These are phyloP conservation scores for Pristionchus pacificus DNA, from an alignment of 1,140 invertebrate species.

Conservation along the genomic window DNA sequence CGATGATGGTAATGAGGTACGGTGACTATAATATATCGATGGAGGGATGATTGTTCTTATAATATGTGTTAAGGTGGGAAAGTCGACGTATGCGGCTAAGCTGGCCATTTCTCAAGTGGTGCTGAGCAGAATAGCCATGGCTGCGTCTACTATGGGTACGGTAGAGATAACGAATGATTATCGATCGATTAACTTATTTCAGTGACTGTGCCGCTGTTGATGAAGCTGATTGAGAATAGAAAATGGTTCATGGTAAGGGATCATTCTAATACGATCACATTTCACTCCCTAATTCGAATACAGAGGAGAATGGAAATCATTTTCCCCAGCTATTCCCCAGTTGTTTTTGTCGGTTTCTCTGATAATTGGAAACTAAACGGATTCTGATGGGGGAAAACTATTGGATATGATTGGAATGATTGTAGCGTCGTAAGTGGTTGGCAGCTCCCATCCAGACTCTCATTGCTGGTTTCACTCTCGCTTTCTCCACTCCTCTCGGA, in stretches of 20 bases:
- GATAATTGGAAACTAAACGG: background rate
- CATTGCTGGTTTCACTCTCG: constrained; percentile 35
- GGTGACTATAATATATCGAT: background rate
- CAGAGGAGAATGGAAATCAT: too few relatives aligned
- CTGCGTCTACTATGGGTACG: constrained; percentile 79
- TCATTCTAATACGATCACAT: too few relatives aligned
- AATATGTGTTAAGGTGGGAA: constrained; percentile 29
- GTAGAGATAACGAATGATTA: constrained; percentile 15
- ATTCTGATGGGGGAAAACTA: background rate
- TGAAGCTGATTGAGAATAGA: constrained; percentile 42
- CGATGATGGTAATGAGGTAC: constrained; percentile 59
- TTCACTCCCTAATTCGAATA: too few relatives aligned
- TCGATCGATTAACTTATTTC: constrained; percentile 16
- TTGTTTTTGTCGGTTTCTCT: too few relatives aligned
- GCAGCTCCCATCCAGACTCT: constrained; percentile 31
- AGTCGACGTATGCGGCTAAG: constrained; percentile 70
- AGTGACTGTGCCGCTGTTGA: constrained; percentile 43
- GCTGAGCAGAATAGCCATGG: constrained; percentile 81
- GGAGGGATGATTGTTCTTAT: too few relatives aligned
- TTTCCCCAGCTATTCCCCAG: too few relatives aligned
- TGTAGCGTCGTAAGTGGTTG: constrained; percentile 21
- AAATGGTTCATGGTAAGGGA: constrained; percentile 31
- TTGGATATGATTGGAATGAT: too few relatives aligned
- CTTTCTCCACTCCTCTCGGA: constrained; percentile 49
- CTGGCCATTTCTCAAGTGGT: constrained; percentile 79